Evolutionary conservation across 2,113 vertebrate genomes (phyloP).

Genomic region (Aleadryas rufinucha): DNA sequence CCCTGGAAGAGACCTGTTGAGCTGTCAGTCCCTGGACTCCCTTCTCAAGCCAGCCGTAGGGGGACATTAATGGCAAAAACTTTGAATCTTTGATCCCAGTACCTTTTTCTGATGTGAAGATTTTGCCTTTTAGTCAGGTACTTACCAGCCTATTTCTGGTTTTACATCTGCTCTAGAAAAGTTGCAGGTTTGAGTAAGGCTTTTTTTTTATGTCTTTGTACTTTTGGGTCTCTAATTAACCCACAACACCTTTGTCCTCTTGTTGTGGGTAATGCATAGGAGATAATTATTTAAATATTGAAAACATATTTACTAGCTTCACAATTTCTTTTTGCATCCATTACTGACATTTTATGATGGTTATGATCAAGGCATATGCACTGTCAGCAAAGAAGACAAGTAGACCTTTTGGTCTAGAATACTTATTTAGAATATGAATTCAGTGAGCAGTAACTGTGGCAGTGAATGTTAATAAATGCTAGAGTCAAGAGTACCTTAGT

Average conservation of each 20-base stretch:
- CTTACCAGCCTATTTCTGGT: background rate
- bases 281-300: background rate
- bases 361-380: slow-evolving; percentile 33
- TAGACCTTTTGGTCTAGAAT: slow-evolving; percentile 33
- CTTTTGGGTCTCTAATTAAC: background rate
- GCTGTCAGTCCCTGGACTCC: background rate
- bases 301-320: slow-evolving; percentile 8
- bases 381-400: slow-evolving; percentile 44
- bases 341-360: slow-evolving; percentile 38
- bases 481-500: background rate
- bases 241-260: background rate
- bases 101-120: background rate
- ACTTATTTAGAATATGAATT: slow-evolving; percentile 56
- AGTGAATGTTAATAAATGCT: slow-evolving; percentile 23
- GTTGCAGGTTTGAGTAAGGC: background rate
- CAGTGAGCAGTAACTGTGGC: slow-evolving; percentile 43
- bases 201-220: background rate
- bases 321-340: slow-evolving; percentile 33
- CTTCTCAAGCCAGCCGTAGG: background rate
- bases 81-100: background rate
- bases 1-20: background rate
- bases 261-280: background rate
- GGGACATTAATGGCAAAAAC: background rate
- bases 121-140: background rate
- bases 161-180: background rate